These are phyloP conservation scores for Lepidurus packardi DNA, from an alignment of 1,140 invertebrate species.

Conservation along the genomic window DNA sequence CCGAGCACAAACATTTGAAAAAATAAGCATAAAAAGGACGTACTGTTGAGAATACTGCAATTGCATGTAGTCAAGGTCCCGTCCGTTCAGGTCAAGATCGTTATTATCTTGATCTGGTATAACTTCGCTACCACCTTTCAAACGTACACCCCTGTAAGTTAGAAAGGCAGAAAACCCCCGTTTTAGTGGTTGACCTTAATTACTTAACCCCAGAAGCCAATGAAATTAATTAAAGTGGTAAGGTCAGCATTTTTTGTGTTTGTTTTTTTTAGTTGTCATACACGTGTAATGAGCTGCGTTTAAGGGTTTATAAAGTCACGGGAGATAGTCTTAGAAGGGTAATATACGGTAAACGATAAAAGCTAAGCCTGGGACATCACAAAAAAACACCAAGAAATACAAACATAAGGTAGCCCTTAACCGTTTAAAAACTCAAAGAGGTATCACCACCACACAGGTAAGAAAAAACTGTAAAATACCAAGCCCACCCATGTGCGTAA, in stretches of 20 bases:
- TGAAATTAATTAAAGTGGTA: background rate
- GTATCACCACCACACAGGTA: constrained; percentile 10
- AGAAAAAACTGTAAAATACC: background rate
- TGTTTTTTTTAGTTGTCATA: no score
- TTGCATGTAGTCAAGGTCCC: background rate
- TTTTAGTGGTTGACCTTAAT: background rate
- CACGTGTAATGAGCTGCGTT: no score
- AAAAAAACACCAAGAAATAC: background rate
- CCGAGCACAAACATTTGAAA: background rate
- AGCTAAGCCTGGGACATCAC: background rate
- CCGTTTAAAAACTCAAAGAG: background rate
- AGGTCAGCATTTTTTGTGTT: background rate
- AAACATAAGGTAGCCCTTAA: background rate
- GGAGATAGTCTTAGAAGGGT: background rate
- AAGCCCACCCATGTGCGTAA: background rate
- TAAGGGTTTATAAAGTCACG: background rate
- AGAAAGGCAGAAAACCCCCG: background rate
- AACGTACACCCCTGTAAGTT: background rate
- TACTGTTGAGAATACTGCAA: constrained; percentile 17
- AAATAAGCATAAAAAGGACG: background rate
- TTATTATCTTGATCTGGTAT: constrained; percentile 8
- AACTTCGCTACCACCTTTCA: constrained; percentile 17
- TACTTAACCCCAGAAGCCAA: background rate
- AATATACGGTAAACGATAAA: background rate
- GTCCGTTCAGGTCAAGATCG: constrained; percentile 9